Base-by-base conservation (phyloP, 2,797 vertebrate genomes). In the Gymnoscopelus microlampas region DNA sequence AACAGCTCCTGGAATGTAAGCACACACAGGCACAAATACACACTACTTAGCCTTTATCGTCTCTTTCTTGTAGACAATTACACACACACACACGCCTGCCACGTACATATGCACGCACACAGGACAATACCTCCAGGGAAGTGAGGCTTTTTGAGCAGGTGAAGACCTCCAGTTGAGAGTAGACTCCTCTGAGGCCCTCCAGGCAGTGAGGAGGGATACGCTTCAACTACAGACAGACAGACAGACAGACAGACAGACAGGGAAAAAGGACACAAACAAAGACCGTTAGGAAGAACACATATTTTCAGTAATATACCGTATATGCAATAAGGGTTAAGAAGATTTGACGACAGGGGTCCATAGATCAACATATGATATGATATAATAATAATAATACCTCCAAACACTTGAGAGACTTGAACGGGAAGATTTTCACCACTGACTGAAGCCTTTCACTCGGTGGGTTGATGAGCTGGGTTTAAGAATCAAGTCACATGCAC, bases 141-240 rank as follows among this genome's bases (percentile, higher is more conserved):
- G 85, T 93, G 82, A 99, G 85, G 86, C 97, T 96, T 85, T 93
- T 95, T 71, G 94, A 96, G 83, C 96, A 99, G 44, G 89, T 95
- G 61, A 99, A 94, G 71, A 96, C 95, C 86, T 99, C 97, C 76
- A 99, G 82, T 87, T 97, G 96, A 55, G 98, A 98, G 78, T 98
- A 99, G 67, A 99, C 85, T 60, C 93, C 94, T 68, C 96, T 84
- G 23, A 99, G 95, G 3, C 97, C 98, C 64, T 85, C 93, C 0
- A 99, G 91, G 83, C 95, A 96, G 83, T 96, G 96, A 0, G 96
- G 92, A n/a, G 97, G 98, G 71, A 99, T 91, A 68, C 94, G 94
- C 78, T 94, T 97, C 66, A 99, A 82, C 98, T 99, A 69, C 15
- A 1, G 6, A 72, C 2, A 10, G 4, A 63, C 19, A 51, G 24